Conservation (phyloP, 2,113 vertebrate species). For the Strigops habroptila region DNA sequence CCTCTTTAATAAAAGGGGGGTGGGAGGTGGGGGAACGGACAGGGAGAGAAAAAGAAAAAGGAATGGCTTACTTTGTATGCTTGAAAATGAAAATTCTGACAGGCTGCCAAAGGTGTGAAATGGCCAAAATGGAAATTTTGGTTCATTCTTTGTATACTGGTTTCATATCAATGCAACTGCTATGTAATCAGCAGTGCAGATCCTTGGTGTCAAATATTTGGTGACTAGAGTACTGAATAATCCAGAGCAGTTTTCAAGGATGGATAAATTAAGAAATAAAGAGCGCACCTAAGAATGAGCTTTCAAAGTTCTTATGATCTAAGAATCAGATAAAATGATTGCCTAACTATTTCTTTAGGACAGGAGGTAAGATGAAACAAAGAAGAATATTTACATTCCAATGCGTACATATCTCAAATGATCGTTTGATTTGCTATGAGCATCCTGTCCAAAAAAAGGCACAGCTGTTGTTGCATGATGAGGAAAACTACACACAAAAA, state of each 20-base stretch:
- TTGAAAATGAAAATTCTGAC: background rate
- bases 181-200: background rate
- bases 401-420: background rate
- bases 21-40: fast-evolving
- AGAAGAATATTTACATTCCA: constrained; percentile 7
- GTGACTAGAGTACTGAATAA: background rate
- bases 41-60: background rate
- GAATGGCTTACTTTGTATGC: background rate
- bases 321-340: background rate
- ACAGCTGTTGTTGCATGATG: background rate
- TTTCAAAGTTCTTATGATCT: background rate
- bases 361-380: background rate
- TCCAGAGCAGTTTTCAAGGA: background rate
- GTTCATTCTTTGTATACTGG: background rate
- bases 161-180: background rate
- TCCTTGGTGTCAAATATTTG: background rate
- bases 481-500: background rate
- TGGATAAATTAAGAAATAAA: background rate
- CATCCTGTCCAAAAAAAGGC: background rate
- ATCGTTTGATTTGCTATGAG: background rate
- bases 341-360: background rate
- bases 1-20: background rate
- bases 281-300: background rate
- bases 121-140: background rate
- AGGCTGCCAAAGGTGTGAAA: background rate